A percentile compares a stretch with the other conserved stretches of the same genome.
These are phyloP conservation scores for Calidris pygmaea DNA, from an alignment of 2,113 vertebrate species.

Conservation along the genomic window DNA sequence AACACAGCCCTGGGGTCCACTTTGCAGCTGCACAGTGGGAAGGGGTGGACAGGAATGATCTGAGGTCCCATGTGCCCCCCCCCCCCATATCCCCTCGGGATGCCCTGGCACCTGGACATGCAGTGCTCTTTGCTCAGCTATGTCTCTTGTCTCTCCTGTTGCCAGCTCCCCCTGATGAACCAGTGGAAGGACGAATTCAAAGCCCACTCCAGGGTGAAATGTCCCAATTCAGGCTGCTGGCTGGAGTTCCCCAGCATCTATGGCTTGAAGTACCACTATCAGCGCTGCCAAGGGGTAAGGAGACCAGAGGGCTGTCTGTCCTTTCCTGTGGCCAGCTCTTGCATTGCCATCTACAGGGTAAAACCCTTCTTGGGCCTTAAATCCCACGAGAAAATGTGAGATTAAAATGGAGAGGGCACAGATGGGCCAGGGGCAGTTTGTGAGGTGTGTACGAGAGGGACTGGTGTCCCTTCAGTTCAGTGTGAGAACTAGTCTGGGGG, in stretches of 20 bases:
- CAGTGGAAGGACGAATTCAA: conserved; percentile 98
- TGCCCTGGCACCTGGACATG: fast-evolving
- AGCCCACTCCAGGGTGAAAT: conserved; percentile 90
- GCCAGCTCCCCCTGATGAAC: conserved; percentile 88
- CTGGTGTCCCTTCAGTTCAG: neutral
- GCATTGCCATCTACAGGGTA: neutral
- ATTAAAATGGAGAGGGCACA: neutral
- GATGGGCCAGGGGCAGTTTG: neutral
- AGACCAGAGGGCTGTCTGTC: neutral
- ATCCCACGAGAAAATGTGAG: neutral
- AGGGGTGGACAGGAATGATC: neutral
- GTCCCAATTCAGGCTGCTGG: conserved; percentile 94
- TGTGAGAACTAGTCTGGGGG: neutral
- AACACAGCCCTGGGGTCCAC: neutral
- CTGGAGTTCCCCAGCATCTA: conserved; percentile 98
- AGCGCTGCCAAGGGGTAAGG: conserved; percentile 95
- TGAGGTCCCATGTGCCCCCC: neutral
- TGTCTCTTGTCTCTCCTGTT: neutral
- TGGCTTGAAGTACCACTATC: conserved; percentile 97
- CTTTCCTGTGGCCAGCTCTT: neutral
- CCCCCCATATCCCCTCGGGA: neutral
- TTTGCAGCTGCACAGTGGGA: neutral
- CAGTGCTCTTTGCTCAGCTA: neutral
- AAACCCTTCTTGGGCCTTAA: neutral
- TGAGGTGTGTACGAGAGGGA: neutral